Evolutionary conservation across 30 jellyfish, hydroid and myxozoan genomes (phyloP).

Genomic region (Sanderia malayensis): DNA sequence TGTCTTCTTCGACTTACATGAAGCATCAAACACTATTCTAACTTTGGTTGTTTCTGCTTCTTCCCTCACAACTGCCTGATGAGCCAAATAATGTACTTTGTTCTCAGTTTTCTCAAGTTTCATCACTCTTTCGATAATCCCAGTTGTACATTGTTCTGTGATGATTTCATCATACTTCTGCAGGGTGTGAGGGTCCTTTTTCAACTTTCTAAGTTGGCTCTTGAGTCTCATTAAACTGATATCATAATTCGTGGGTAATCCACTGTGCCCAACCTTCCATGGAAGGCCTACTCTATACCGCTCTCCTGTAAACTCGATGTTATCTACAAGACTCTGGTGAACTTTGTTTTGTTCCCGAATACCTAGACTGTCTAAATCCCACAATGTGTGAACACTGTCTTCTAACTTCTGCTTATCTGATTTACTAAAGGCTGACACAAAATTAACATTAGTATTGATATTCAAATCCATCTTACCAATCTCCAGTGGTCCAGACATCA

Average conservation of each 20-base stretch:
- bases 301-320: neutral
- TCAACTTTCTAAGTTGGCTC: neutral
- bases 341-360: conserved; percentile 3
- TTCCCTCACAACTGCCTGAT: conserved; percentile 6
- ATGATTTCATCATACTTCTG: neutral
- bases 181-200: neutral
- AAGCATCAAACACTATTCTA: neutral
- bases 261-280: conserved; percentile 4
- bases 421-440: neutral
- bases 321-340: neutral
- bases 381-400: neutral
- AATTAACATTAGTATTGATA: neutral
- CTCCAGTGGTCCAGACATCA: neutral
- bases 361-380: conserved; percentile 57
- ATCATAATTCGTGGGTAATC: neutral
- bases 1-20: neutral
- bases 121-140: neutral
- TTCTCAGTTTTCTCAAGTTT: neutral
- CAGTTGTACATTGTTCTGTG: neutral
- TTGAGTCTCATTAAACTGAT: neutral
- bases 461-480: neutral
- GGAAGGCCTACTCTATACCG: conserved; percentile 8
- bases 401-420: neutral
- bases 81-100: neutral
- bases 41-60: neutral